Conservation (phyloP, 2,113 vertebrate genomes). For the Eulemur macaco region DNA sequence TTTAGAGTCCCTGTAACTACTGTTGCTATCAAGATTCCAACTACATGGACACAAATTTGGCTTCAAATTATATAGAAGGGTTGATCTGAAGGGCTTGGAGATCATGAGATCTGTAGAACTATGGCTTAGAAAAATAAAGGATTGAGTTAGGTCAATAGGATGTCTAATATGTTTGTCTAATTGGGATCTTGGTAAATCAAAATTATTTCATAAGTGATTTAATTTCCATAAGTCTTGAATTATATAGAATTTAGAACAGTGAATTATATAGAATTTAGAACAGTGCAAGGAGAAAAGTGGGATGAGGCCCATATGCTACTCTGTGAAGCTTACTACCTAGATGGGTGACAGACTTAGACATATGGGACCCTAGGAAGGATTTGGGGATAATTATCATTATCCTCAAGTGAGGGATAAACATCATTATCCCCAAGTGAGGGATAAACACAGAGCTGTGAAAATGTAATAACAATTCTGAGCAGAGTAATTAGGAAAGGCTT, state of each 20-base stretch:
- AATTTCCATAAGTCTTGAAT: background rate
- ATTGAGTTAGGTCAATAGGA: background rate
- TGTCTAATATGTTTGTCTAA: background rate
- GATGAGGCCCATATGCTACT: background rate
- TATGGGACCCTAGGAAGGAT: background rate
- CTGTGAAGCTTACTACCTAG: background rate
- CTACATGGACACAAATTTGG: background rate
- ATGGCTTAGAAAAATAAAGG: background rate
- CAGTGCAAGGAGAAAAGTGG: background rate
- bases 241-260: background rate
- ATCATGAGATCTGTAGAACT: background rate
- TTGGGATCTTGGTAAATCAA: background rate
- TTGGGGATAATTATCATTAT: constrained; percentile 17
- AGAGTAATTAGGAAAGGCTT: constrained; percentile 25
- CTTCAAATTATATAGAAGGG: constrained; percentile 1
- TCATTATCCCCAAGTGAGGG: background rate
- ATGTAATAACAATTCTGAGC: constrained; percentile 29
- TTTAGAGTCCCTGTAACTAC: background rate
- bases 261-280: background rate
- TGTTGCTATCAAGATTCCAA: background rate
- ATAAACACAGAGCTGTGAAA: background rate
- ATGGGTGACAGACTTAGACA: background rate
- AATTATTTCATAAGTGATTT: background rate
- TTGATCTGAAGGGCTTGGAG: background rate
- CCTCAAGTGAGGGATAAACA: too few relatives aligned